These are phyloP conservation scores for Tetheella fluctuosa DNA, from an alignment of 2,888 invertebrate genomes.

Conservation along the genomic window DNA sequence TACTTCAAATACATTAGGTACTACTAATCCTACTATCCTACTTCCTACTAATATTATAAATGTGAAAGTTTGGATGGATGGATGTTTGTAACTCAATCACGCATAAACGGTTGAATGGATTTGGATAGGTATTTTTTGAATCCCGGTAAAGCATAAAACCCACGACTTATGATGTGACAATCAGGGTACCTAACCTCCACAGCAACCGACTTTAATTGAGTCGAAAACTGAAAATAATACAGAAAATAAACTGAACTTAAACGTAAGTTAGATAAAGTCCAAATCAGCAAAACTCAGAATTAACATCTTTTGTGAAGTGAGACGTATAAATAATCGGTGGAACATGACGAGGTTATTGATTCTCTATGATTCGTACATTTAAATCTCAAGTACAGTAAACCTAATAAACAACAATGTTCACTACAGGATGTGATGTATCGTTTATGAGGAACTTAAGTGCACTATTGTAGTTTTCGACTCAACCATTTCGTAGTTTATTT, in stretches of 20 bases:
- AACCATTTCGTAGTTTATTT: conserved; percentile 63
- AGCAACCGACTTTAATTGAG: no score
- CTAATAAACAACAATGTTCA: conserved; percentile 66
- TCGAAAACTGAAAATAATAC: no score
- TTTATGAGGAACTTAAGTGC: conserved; percentile 76
- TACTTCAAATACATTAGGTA: no score
- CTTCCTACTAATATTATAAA: no score
- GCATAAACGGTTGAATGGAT: no score
- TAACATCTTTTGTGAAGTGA: conserved; percentile 24
- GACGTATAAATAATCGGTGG: conserved; percentile 25
- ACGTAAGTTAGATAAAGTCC: not conserved
- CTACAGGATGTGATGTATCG: conserved; percentile 67
- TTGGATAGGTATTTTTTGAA: no score
- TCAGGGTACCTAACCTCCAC: no score
- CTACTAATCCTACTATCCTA: no score
- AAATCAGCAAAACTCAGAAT: conserved; percentile 8
- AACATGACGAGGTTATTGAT: conserved; percentile 23
- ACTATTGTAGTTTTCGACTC: conserved; percentile 70
- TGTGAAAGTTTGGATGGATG: no score
- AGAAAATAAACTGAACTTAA: not conserved
- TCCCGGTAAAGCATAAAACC: no score
- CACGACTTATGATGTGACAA: no score
- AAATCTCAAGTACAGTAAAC: conserved; percentile 32
- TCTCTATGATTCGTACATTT: conserved; percentile 9
- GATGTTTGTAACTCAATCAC: no score